Conservation (phyloP, 1,140 invertebrate genomes). For the Thereuonema tuberculata region DNA sequence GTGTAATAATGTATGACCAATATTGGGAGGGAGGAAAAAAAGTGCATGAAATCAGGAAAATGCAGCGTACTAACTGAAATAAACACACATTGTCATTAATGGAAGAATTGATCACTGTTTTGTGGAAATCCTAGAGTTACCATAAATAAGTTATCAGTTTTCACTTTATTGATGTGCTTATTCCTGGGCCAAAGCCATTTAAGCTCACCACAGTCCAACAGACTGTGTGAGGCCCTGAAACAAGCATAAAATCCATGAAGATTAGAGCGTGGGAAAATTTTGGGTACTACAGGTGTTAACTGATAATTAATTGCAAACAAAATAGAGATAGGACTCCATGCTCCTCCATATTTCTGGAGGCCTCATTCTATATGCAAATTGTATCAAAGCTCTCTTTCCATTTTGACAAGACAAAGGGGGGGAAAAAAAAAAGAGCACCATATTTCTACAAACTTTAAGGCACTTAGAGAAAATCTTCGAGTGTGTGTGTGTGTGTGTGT, state of each 20-base stretch:
- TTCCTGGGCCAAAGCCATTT: not conserved
- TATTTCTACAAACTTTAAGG: too few species aligned
- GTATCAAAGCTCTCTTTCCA: too few species aligned
- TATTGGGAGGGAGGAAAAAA: too few species aligned
- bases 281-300: constrained; percentile 6
- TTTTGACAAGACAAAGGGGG: not conserved
- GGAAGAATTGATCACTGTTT: not conserved
- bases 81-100: too few species aligned
- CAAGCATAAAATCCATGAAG: not conserved
- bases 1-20: too few species aligned
- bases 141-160: constrained; percentile 11
- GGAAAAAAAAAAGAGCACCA: not conserved
- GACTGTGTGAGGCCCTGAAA: not conserved
- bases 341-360: not conserved
- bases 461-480: too few species aligned
- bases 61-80: too few species aligned
- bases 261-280: constrained; percentile 9
- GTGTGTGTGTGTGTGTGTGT: too few species aligned
- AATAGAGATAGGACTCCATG: constrained; percentile 6
- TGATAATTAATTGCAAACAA: constrained; percentile 14
- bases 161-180: not conserved
- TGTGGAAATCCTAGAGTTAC: not conserved
- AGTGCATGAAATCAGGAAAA: too few species aligned
- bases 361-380: not conserved
- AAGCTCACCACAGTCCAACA: not conserved